A percentile compares a stretch with the other conserved stretches of the same genome.
Conservation (phyloP, 2,888 invertebrate species). For the Acleris literana region DNA sequence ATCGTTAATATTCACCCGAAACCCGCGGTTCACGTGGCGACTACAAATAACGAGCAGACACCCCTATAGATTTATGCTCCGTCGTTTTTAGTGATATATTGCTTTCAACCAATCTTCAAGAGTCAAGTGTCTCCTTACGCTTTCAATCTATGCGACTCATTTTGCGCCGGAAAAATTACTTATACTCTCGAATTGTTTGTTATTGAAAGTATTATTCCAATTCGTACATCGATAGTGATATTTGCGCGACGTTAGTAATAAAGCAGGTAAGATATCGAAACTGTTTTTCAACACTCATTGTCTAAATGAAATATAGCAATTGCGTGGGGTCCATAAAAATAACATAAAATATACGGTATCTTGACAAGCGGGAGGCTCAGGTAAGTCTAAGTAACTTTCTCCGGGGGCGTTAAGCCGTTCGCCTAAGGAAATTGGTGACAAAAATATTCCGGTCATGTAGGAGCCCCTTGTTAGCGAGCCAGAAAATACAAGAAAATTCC, state of each 20-base stretch:
- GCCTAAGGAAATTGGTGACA: conserved; percentile 75
- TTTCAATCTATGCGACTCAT: conserved; percentile 43
- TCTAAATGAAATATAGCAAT: conserved; percentile 55
- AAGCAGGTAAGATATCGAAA: conserved; percentile 44
- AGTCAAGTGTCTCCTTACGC: conserved; percentile 65
- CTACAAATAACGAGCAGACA: conserved; percentile 81
- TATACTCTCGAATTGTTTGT: conserved; percentile 8
- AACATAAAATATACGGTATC: conserved; percentile 59
- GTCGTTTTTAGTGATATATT: conserved; percentile 81
- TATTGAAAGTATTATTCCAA: conserved; percentile 23
- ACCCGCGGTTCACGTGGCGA: conserved; percentile 79
- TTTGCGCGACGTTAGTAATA: conserved; percentile 5
- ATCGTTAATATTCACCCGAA: conserved; percentile 84
- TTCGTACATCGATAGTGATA: conserved; percentile 11
- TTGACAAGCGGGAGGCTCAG: conserved; percentile 64
- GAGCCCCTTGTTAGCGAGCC: conserved; percentile 73
- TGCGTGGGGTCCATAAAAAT: conserved; percentile 54
- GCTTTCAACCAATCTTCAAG: conserved; percentile 62
- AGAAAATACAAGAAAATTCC: conserved; percentile 69
- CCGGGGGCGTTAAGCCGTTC: conserved; percentile 70
- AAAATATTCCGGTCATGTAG: conserved; percentile 81
- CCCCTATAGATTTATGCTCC: conserved; percentile 78
- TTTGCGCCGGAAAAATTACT: conserved; percentile 6
- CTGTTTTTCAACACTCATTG: conserved; percentile 47
- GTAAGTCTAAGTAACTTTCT: conserved; percentile 74